Percentiles rank a stretch among this genome's conserved stretches.
These are phyloP conservation scores for Homalodisca vitripennis DNA, from an alignment of 1,140 invertebrate species.

Conservation along the genomic window DNA sequence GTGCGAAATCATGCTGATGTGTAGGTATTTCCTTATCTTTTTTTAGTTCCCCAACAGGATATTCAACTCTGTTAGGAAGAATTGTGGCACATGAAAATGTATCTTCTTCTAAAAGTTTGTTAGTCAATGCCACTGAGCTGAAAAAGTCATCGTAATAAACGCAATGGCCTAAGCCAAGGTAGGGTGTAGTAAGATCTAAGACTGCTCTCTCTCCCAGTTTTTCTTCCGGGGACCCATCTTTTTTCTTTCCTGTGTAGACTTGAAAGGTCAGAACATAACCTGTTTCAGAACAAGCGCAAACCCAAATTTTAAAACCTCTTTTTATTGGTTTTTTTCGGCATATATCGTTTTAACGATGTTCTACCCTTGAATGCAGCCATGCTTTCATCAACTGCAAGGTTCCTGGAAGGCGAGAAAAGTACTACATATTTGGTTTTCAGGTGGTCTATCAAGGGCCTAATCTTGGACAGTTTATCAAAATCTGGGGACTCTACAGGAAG, in stretches of 20 bases:
- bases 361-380: conserved; percentile 43
- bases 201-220: conserved; percentile 42
- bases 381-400: conserved; percentile 34
- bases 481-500: conserved; percentile 3
- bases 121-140: conserved; percentile 18
- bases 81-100: conserved; percentile 38
- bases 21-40: conserved; percentile 31
- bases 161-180: conserved; percentile 29
- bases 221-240: conserved; percentile 11
- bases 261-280: conserved; percentile 41
- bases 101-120: conserved; percentile 30
- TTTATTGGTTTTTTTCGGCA: no score
- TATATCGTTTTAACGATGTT: conserved; percentile 43
- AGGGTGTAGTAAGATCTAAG: conserved; percentile 28
- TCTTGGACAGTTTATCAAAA: conserved; percentile 35
- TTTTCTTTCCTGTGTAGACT: conserved; percentile 41
- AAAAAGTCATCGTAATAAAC: conserved; percentile 38
- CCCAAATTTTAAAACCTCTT: conserved; percentile 46
- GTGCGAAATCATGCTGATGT: conserved; percentile 4
- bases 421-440: conserved; percentile 22
- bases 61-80: conserved; percentile 34
- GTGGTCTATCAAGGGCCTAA: conserved; percentile 28
- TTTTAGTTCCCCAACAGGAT: conserved; percentile 28
- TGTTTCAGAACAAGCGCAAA: conserved; percentile 39
- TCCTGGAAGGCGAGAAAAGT: conserved; percentile 24